Evolutionary conservation across 1,140 invertebrate genomes (phyloP).

Genomic region (Ceratitis capitata): DNA sequence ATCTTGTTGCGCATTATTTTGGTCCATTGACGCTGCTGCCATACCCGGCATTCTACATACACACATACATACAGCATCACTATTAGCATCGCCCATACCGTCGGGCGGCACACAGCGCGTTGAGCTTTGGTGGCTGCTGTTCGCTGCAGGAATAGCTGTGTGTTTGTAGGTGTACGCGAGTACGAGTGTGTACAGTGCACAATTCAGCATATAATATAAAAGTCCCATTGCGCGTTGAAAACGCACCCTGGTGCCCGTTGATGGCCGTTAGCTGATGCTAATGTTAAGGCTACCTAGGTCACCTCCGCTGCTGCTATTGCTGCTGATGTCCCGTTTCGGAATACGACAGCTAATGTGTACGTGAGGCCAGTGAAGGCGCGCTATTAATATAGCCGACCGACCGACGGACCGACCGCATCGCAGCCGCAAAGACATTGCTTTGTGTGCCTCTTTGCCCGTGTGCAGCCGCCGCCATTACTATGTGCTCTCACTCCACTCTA

Average conservation of each 20-base stretch:
- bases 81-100: neutral
- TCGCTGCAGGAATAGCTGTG: neutral
- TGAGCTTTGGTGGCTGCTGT: neutral
- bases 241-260: conserved; percentile 26
- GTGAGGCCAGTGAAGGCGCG: neutral
- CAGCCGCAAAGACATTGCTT: conserved; percentile 18
- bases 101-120: neutral
- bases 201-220: conserved; percentile 37
- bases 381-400: conserved; percentile 22
- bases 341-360: conserved; percentile 44
- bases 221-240: conserved; percentile 34
- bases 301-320: neutral
- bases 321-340: conserved; percentile 62
- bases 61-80: neutral
- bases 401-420: conserved; percentile 9
- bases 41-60: neutral
- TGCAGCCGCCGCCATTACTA: neutral
- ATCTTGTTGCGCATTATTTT: conserved; percentile 60
- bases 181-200: neutral
- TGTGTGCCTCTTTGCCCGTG: conserved; percentile 42
- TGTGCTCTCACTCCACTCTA: neutral
- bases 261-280: neutral
- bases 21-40: conserved; percentile 62
- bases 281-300: neutral
- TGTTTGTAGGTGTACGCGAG: neutral